phyloP scores from a whole-genome alignment of 2,888 invertebrate species.

The Xanthorhoe spadicearia region DNA sequence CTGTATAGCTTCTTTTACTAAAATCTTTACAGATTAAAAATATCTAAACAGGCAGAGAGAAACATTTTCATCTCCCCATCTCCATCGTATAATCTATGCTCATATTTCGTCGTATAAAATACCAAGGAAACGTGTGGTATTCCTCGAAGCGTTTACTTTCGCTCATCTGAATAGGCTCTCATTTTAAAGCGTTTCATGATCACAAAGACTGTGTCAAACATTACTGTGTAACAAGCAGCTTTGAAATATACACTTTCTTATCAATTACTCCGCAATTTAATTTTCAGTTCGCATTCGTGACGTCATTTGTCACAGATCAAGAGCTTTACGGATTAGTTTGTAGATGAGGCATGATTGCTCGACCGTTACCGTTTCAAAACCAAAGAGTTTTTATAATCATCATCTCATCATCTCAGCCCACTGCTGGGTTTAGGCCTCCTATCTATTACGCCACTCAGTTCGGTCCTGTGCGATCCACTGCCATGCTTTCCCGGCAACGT shows the following conservation, averaged over 20 bases:
- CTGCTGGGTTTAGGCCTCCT: too few relatives aligned
- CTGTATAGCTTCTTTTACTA: too few relatives aligned
- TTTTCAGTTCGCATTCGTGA: slow-evolving; percentile 57
- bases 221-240: slow-evolving; percentile 34
- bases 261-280: slow-evolving; percentile 69
- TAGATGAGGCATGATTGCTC: slow-evolving; percentile 15
- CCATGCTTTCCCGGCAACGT: too few relatives aligned
- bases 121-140: not conserved
- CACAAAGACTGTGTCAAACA: slow-evolving; percentile 16
- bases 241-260: slow-evolving; percentile 56
- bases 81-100: not conserved
- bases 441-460: too few relatives aligned
- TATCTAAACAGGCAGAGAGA: not conserved
- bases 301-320: slow-evolving; percentile 53
- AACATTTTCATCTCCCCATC: not conserved
- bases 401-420: too few relatives aligned
- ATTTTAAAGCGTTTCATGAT: slow-evolving; percentile 18
- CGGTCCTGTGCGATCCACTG: too few relatives aligned
- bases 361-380: too few relatives aligned
- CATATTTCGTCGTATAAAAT: not conserved
- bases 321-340: slow-evolving; percentile 44
- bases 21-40: too few relatives aligned
- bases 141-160: not conserved
- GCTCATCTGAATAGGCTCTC: slow-evolving; percentile 1
- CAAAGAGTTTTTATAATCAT: too few relatives aligned